Conservation (phyloP, 2,113 vertebrate species). For the Indicator maculatus region DNA sequence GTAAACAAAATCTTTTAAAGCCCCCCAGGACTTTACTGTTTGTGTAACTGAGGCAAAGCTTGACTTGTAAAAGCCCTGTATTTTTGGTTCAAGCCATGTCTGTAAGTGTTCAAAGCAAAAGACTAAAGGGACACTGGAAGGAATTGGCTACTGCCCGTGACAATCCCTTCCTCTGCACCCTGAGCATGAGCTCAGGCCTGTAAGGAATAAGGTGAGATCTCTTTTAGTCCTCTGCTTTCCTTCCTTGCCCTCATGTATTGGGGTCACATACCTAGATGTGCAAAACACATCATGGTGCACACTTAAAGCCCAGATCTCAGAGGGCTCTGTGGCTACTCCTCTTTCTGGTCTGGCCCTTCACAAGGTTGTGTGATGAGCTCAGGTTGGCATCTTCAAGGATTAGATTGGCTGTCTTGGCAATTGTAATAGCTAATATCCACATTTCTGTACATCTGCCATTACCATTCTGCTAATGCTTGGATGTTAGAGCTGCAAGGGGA, state of each 20-base stretch:
- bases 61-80: not conserved
- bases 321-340: not conserved
- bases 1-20: not conserved
- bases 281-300: not conserved
- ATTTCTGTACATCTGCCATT: constrained; percentile 28
- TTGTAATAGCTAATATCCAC: constrained; percentile 6
- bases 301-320: not conserved
- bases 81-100: not conserved
- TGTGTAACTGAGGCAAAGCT: not conserved
- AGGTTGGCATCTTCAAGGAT: constrained; percentile 6
- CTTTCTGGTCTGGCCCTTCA: not conserved
- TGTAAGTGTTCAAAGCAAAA: not conserved
- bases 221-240: not conserved
- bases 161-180: not conserved
- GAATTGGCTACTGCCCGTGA: accelerated
- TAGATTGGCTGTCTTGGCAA: constrained; percentile 4
- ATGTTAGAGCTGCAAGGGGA: constrained; percentile 43
- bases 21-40: not conserved
- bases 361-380: accelerated
- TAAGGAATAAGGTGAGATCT: not conserved
- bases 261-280: not conserved
- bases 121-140: not conserved
- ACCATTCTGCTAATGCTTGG: constrained; percentile 31
- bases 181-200: not conserved
- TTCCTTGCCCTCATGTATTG: not conserved